Evolutionary conservation across 2,113 vertebrate genomes (phyloP).

Genomic region (Triplophysa dalaica): DNA sequence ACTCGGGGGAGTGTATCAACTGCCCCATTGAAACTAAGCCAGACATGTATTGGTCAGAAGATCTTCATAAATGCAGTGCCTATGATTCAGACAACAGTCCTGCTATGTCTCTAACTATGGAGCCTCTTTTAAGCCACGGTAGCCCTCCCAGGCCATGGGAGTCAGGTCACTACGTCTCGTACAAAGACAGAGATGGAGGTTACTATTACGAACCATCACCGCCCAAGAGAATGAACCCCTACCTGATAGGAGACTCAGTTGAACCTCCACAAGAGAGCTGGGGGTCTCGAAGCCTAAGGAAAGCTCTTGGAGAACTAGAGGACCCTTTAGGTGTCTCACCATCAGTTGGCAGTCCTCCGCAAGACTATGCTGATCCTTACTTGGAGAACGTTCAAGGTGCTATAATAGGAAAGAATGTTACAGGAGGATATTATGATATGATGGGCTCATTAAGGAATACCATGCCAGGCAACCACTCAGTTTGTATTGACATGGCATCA

Average conservation of each 20-base stretch:
- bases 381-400: slow-evolving; percentile 63
- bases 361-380: slow-evolving; percentile 66
- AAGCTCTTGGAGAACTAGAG: slow-evolving; percentile 76
- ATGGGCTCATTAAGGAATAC: slow-evolving; percentile 79
- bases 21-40: slow-evolving; percentile 67
- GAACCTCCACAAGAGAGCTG: slow-evolving; percentile 68
- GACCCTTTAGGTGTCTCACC: slow-evolving; percentile 79
- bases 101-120: slow-evolving; percentile 81
- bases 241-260: slow-evolving; percentile 66
- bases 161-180: slow-evolving; percentile 78
- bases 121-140: slow-evolving; percentile 81
- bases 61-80: slow-evolving; percentile 66
- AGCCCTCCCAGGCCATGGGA: slow-evolving; percentile 73
- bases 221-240: slow-evolving; percentile 59
- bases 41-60: slow-evolving; percentile 73
- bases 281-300: slow-evolving; percentile 74
- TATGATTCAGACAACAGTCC: slow-evolving; percentile 80
- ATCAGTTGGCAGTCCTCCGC: slow-evolving; percentile 48
- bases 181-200: slow-evolving; percentile 76
- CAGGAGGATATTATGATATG: slow-evolving; percentile 75
- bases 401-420: slow-evolving; percentile 57
- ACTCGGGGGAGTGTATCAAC: slow-evolving; percentile 69
- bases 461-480: slow-evolving; percentile 71
- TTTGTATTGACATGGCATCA: slow-evolving; percentile 70
- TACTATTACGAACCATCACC: slow-evolving; percentile 75